Base-by-base conservation (phyloP, 2,888 invertebrate genomes). In the Netelia virgata region DNA sequence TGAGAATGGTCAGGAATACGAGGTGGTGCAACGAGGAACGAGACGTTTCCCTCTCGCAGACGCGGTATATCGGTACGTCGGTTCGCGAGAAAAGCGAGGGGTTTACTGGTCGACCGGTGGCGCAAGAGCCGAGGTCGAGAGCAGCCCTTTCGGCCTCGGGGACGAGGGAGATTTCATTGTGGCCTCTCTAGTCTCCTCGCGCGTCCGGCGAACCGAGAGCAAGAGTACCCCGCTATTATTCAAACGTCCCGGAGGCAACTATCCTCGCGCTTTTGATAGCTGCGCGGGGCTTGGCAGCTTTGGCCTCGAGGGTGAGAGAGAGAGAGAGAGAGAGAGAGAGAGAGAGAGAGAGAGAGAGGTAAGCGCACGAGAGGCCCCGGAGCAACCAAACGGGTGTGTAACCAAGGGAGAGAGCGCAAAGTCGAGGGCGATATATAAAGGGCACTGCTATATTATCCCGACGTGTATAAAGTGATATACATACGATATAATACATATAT, bases 81-180 rank as follows among this genome's bases (percentile, higher is more conserved):
- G 83, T 86, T 85, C 73, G 43, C 80, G 76, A 72, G 69, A 28
- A 79, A 87, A 81, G 50, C 70, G 66, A 43, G 74, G 69, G 57
- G 69, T 79, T 73, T 57, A 69, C 36, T 63, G 79, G 76, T 18
- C 53, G 74, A 61, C 53, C 41, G 43, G 55, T 66, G 75, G 57
- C 47, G 77, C 53, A 16, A 75, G 64, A 78, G 64, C 73, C 36
- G 36, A 36, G 47, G 47, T 55, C 66, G 69, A 72, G 69, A 87
- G 83, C 90, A 87, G 85, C 88, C 89, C 82, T 87, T 89, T 86
- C 87, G 86, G 88, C 87, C 87, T 83, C 83, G 86, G 57, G 69
- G 86, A 82, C 85, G 57, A 72, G 75, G 68, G 72, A 78, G 73
- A 70, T 18, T 89, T 75, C 81, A 85, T 88, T 85, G 86, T 87